Evolutionary conservation across 2,888 invertebrate species (phyloP).

Genomic region (Schizaphis graminum): DNA sequence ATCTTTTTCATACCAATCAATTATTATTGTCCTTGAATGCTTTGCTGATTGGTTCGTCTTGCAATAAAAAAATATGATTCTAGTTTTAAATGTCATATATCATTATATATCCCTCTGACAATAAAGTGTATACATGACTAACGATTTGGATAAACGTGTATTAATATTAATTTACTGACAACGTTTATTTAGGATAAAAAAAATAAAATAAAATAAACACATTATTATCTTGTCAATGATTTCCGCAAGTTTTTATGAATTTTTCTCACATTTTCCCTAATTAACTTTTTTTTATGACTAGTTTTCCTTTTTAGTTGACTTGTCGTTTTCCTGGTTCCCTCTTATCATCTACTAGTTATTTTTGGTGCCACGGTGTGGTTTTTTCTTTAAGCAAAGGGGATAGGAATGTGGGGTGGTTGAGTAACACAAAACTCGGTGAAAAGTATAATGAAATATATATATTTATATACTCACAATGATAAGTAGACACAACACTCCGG

Average conservation of each 20-base stretch:
- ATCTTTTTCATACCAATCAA: conserved; percentile 17
- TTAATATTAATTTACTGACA: background rate
- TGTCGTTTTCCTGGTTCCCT: background rate
- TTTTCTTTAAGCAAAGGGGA: background rate
- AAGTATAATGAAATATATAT: conserved; percentile 38
- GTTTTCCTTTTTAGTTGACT: conserved; percentile 36
- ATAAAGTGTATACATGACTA: background rate
- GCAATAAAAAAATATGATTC: background rate
- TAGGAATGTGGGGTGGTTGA: background rate
- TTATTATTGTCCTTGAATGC: conserved; percentile 11
- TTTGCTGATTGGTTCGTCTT: background rate
- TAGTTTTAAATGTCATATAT: background rate
- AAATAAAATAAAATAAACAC: background rate
- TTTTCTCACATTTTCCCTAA: conserved; percentile 1
- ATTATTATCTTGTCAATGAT: conserved; percentile 19
- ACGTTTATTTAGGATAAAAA: background rate
- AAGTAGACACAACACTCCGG: conserved; percentile 50
- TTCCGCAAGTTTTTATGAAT: background rate
- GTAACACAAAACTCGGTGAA: background rate
- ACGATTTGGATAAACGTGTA: background rate
- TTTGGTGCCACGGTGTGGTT: background rate
- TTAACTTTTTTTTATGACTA: conserved; percentile 46
- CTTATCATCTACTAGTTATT: conserved; percentile 27
- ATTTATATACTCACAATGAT: conserved; percentile 15
- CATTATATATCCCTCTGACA: background rate